Conservation (phyloP, 2,888 invertebrate species). For the Neoscelio sp. region DNA sequence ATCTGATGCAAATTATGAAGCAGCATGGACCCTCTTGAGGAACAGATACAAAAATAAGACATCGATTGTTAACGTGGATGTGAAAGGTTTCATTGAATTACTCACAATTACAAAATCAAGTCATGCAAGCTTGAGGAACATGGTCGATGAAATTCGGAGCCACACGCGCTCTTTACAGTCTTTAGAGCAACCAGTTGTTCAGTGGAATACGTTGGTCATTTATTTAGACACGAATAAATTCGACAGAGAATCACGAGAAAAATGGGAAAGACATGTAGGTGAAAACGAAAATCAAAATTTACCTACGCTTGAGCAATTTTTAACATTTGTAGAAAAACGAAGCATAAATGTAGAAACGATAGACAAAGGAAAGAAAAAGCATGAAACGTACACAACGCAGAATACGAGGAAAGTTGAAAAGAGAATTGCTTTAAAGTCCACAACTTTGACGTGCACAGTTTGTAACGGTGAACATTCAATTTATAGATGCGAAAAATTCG, state of each 20-base stretch:
- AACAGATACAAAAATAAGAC: conserved; percentile 4
- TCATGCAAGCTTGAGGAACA: background rate
- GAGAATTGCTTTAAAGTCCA: background rate
- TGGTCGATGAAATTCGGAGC: conserved; percentile 11
- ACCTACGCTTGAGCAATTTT: background rate
- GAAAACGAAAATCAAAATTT: background rate
- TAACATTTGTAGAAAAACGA: background rate
- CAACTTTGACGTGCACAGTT: background rate
- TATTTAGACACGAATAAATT: conserved; percentile 11
- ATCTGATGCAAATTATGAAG: background rate
- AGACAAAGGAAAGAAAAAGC: background rate
- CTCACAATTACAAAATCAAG: too few species aligned
- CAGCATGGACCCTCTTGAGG: background rate
- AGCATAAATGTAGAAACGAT: background rate
- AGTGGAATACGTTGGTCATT: conserved; percentile 5
- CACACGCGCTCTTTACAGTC: conserved; percentile 6
- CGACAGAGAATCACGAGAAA: conserved; percentile 5
- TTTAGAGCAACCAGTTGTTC: conserved; percentile 2
- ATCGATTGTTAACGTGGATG: conserved; percentile 7
- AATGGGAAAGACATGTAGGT: conserved; percentile 11
- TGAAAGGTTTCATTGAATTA: too few species aligned
- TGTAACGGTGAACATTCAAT: background rate
- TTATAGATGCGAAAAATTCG: background rate
- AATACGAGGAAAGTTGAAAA: background rate
- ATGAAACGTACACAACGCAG: background rate